A percentile compares a stretch with the other conserved stretches of the same genome.
Evolutionary conservation across 1,140 invertebrate genomes (phyloP).

Genomic region (Cheumatopsyche charites): DNA sequence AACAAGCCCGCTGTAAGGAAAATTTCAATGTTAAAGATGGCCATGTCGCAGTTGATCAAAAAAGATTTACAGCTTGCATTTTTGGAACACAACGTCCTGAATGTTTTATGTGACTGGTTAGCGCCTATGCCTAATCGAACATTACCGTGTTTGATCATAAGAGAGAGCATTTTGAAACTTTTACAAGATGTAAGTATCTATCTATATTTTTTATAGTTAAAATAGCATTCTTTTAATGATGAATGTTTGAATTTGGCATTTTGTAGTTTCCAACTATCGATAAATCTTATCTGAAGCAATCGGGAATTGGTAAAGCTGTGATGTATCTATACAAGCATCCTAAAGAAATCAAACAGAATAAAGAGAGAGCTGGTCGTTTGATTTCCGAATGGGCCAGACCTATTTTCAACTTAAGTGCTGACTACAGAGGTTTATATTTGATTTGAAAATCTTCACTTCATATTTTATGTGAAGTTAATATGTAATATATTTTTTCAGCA

Average conservation of each 20-base stretch:
- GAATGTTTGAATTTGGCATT: constrained; percentile 27
- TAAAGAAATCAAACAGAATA: constrained; percentile 94
- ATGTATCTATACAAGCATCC: constrained; percentile 99
- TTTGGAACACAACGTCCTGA: constrained; percentile 92
- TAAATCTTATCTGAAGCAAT: constrained; percentile 88
- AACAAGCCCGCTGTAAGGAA: constrained; percentile 89
- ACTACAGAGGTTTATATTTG: constrained; percentile 76
- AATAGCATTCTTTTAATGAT: too few relatives aligned
- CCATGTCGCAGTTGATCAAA: constrained; percentile 92
- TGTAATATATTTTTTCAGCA: constrained; percentile 57
- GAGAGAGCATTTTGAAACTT: constrained; percentile 87
- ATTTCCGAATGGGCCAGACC: constrained; percentile 97
- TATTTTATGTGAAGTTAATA: background rate
- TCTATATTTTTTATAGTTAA: too few relatives aligned
- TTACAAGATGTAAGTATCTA: constrained; percentile 78
- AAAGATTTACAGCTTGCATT: constrained; percentile 94
- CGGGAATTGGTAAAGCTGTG: constrained; percentile 96
- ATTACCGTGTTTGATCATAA: constrained; percentile 89
- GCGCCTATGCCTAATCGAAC: constrained; percentile 97
- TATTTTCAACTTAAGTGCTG: constrained; percentile 94
- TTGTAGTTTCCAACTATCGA: constrained; percentile 87
- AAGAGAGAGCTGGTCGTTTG: constrained; percentile 85
- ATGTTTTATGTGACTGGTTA: constrained; percentile 95
- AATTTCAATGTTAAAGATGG: constrained; percentile 85
- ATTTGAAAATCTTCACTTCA: too few relatives aligned